Evolutionary conservation across 2,797 vertebrate species (phyloP).

Genomic region (Oreortyx pictus): DNA sequence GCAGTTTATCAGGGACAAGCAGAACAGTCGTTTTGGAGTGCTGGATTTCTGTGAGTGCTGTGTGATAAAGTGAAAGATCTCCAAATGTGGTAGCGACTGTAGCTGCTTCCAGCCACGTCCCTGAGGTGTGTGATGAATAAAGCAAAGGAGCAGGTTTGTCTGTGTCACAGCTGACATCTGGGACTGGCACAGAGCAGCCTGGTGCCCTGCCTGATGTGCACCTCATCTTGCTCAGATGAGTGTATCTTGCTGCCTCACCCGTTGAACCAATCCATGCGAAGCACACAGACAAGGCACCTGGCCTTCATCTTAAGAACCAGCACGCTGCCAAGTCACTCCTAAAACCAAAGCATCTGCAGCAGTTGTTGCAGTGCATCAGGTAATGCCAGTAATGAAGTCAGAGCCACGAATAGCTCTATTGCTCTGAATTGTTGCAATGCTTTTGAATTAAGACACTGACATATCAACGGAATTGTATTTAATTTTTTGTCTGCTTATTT

Average conservation of each 20-base stretch:
- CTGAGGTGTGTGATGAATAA: neutral
- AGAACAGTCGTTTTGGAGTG: neutral
- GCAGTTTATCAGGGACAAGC: conserved; percentile 4
- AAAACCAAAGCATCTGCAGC: neutral
- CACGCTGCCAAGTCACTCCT: neutral
- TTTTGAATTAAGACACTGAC: neutral
- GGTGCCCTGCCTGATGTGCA: neutral
- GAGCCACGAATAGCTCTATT: neutral
- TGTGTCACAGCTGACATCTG: neutral
- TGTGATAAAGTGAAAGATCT: conserved; percentile 28
- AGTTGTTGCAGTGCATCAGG: neutral
- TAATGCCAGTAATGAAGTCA: neutral
- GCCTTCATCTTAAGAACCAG: neutral
- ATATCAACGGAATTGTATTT: neutral
- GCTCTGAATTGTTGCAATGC: neutral
- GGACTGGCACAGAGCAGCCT: neutral
- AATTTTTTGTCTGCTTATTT: neutral
- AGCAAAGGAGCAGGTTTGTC: neutral
- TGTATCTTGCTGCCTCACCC: rapidly evolving
- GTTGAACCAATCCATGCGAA: neutral
- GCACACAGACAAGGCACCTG: neutral
- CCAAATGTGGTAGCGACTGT: neutral
- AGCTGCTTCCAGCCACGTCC: neutral
- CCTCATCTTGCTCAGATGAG: rapidly evolving
- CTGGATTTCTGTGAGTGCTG: conserved; percentile 9